Base-by-base conservation (phyloP, 2,113 vertebrate genomes). In the Pyxicephalus adspersus region DNA sequence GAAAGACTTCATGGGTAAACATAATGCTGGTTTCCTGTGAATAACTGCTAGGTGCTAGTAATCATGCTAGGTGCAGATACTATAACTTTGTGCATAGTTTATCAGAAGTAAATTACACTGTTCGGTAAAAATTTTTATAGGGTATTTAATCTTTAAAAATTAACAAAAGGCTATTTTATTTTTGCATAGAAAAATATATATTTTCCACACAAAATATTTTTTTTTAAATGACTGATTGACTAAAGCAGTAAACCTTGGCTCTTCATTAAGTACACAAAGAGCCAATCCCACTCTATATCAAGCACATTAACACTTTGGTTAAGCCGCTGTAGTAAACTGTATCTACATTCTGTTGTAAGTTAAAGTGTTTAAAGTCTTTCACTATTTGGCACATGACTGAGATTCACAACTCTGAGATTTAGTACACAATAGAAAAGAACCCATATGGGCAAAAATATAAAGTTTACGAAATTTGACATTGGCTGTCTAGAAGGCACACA, bases 401-500 rank as follows among this genome's bases (percentile, higher is more conserved):
- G n/a, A 34, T 23, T 71, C 18, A 22, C 13, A 38, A 50, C 22
- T 26, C 52, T 61, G 0, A 64, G 4, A 72, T 64, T 17, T 72
- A n/a, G 64, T 51, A 19, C 17, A 64, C 25, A 64, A 81, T 5
- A 29, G 22, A 66, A 34, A 34, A 34, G 25, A 1, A 4, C 20
- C 28, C n/a, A 31, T 52, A 68, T 19, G 55, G 38, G 31, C 19
- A 3, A 61, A 50, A 61, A 64, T 23, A 64, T 63, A 7, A 65
- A 16, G 28, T 65, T 77, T 28, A 66, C 76, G 66, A n/a, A 25
- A 54, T 38, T 20, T 61, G 67, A 63, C 28, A 61, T 68, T 80
- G 61, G 20, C 15, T 63, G 55, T 61, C 60, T 55, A 52, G 20
- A 81, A 81, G 79, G 79, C 68, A 81, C 79, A 73, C 25, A 29